These are phyloP conservation scores for Allolobophora icterica DNA, from an alignment of 2,888 invertebrate species.

Conservation along the genomic window DNA sequence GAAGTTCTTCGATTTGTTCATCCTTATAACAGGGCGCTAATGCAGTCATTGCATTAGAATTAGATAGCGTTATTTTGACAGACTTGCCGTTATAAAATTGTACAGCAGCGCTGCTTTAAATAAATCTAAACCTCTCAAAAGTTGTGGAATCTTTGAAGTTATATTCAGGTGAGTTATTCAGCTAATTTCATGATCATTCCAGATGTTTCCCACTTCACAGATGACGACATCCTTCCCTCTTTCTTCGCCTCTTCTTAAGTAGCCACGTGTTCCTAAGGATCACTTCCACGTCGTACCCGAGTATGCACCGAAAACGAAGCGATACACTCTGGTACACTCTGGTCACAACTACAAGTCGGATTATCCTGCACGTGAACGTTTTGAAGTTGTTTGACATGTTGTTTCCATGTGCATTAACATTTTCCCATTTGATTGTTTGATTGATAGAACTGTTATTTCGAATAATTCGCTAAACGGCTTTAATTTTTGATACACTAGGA, in stretches of 20 bases:
- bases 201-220: neutral
- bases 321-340: neutral
- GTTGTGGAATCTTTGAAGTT: neutral
- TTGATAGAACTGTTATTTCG: too few relatives aligned
- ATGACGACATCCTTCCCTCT: neutral
- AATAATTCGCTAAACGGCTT: neutral
- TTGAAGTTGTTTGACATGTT: neutral
- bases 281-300: neutral
- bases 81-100: neutral
- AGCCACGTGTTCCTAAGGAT: neutral
- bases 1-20: too few relatives aligned
- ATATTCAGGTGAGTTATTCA: neutral
- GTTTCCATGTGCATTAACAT: neutral
- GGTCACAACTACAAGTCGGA: neutral
- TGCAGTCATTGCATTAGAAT: too few relatives aligned
- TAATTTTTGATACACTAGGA: neutral
- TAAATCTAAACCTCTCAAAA: slow-evolving; percentile 4
- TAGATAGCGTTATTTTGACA: neutral
- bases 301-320: neutral
- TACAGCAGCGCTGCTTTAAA: neutral
- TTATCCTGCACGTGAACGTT: neutral
- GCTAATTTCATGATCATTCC: neutral
- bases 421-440: neutral
- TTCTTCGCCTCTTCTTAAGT: neutral
- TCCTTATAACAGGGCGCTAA: too few relatives aligned